Base-by-base conservation (phyloP, 1,140 invertebrate genomes). In the Halesus radiatus region DNA sequence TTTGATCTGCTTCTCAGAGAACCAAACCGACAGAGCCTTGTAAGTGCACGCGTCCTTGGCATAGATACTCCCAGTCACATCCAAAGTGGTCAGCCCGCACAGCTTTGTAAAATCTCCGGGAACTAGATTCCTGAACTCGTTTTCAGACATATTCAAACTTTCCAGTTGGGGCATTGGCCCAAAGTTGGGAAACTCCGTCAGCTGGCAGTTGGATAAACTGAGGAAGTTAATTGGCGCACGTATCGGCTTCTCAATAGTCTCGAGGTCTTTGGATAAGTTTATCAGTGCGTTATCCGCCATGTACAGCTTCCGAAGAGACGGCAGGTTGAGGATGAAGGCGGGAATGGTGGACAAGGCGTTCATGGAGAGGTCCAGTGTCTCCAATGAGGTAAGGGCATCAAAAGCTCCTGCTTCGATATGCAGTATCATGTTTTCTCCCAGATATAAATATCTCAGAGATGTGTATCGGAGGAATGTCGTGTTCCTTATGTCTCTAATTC, bases 391-490 rank as follows among this genome's bases (percentile, higher is more conserved):
- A 37, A 92, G 86, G 18, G 88, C 87, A 7, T 86, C 85, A 82
- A 93, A 91, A 2, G 90, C 88, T 73, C 90, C 87, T 37, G 90
- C 87, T 76, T 92, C 91, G 53, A 93, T 90, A 23, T 87, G 88
- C 84, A 89, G 89, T 81, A 93, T 91, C 85, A 91, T 88, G 80
- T 93, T 93, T 80, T 93, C 92, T 76, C 88, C 87, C 82, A 93
- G 88, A 85, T 92, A 92, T 77, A 93, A 85, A 85, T 88, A 91
- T 82, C 90, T 90, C 66, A 93, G 84, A 82, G 89, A 89, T 15
- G 88, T 86, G 82, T 92, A 92, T 32, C 87, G 86, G 26, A 87
- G 85, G 81, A 93, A 89, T 70, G 92, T 92, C 80, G 88, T 85
- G 74, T 86, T 86, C 79, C 86, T 87, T 45, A 93, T 80, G 85